Conservation (phyloP, 2,888 invertebrate genomes). For the Corythucha ciliata region DNA sequence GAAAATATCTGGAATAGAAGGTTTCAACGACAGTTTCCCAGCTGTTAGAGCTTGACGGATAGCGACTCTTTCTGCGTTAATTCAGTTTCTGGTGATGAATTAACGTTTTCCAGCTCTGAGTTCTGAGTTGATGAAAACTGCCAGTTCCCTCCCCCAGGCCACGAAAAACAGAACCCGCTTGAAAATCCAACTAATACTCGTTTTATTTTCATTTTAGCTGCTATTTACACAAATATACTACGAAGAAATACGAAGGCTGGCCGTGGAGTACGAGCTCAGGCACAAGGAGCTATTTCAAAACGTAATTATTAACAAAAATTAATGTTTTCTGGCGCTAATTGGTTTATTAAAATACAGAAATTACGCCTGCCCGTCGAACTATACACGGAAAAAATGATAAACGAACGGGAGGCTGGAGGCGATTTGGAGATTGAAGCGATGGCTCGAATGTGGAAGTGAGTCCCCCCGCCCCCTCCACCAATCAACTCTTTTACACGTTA, state of each 20-base stretch:
- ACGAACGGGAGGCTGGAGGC: conserved; percentile 59
- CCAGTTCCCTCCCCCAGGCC: no score
- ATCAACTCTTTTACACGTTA: neutral
- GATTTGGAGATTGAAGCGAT: conserved; percentile 60
- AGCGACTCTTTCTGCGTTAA: no score
- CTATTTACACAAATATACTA: conserved; percentile 61
- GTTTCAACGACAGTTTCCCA: no score
- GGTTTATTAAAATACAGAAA: conserved; percentile 52
- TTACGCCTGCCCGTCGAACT: conserved; percentile 54
- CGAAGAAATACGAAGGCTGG: conserved; percentile 60
- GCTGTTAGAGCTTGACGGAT: no score
- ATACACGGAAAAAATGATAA: conserved; percentile 60
- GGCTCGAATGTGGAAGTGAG: conserved; percentile 59
- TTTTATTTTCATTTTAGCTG: conserved; percentile 41
- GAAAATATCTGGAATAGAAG: no score
- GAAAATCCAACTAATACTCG: neutral
- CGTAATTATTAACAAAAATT: conserved; percentile 26
- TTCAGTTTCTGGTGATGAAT: no score
- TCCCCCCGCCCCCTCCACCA: neutral
- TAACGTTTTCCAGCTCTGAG: no score
- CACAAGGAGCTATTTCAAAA: conserved; percentile 29
- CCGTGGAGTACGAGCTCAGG: conserved; percentile 60
- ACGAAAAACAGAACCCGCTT: no score
- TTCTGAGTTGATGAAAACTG: no score
- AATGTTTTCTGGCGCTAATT: neutral